Conservation (phyloP, 2,113 vertebrate genomes). For the Hemibates koningsi region DNA sequence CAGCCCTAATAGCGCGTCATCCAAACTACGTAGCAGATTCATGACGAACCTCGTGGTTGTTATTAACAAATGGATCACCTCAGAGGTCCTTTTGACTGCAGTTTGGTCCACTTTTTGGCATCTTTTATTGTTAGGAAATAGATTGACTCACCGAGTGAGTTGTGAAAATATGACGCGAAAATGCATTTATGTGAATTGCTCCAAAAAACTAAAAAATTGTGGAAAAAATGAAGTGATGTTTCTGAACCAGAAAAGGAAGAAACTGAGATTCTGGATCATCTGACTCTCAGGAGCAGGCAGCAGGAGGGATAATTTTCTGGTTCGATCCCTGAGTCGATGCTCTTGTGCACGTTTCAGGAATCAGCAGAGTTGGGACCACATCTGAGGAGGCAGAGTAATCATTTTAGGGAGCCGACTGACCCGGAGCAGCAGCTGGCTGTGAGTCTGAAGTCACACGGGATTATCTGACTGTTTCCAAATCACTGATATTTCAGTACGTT, state of each 20-base stretch:
- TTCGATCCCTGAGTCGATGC: neutral
- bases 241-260: neutral
- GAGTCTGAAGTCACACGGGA: neutral
- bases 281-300: neutral
- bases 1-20: neutral
- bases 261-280: neutral
- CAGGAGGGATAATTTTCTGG: neutral
- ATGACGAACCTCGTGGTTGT: neutral
- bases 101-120: neutral
- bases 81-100: neutral
- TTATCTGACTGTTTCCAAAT: neutral
- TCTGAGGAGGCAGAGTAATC: neutral
- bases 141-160: neutral
- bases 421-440: neutral
- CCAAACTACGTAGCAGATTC: neutral
- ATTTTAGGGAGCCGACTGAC: neutral
- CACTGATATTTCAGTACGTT: neutral
- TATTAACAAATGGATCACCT: neutral
- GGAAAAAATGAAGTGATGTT: neutral
- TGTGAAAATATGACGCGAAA: neutral
- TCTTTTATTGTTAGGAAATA: neutral
- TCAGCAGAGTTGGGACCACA: neutral
- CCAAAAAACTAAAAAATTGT: neutral
- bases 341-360: neutral
- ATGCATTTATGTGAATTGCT: neutral